Evolutionary conservation across 1,140 invertebrate species (phyloP).

Genomic region (Tetragnatha versicolor): DNA sequence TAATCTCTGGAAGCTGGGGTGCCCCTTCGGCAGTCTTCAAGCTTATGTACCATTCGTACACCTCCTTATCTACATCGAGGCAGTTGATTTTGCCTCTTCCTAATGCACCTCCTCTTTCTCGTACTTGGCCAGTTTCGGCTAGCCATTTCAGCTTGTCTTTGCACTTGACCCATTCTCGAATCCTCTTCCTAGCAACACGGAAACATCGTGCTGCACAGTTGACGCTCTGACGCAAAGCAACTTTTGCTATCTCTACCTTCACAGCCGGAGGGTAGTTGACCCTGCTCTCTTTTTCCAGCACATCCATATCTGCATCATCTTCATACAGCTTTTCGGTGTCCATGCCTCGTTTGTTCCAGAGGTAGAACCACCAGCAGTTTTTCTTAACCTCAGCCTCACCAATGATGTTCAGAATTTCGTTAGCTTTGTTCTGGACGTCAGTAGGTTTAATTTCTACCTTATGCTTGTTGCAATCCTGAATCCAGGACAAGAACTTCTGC

Average conservation of each 20-base stretch:
- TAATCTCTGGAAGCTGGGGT: constrained; percentile 36
- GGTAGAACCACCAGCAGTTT: constrained; percentile 53
- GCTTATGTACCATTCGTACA: constrained; percentile 44
- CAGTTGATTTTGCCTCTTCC: constrained; percentile 33
- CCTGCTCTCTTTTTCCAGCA: constrained; percentile 46
- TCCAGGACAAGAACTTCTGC: constrained; percentile 48
- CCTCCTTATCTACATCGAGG: constrained; percentile 50
- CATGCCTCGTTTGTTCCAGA: constrained; percentile 49
- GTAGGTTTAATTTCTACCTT: constrained; percentile 45
- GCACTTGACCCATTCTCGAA: constrained; percentile 49
- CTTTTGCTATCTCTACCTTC: constrained; percentile 50
- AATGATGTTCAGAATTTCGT: constrained; percentile 46
- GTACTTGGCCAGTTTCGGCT: constrained; percentile 43
- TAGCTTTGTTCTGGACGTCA: constrained; percentile 46
- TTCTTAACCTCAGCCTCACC: constrained; percentile 52
- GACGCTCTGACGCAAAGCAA: constrained; percentile 42
- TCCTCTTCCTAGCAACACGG: constrained; percentile 39
- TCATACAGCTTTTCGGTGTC: constrained; percentile 29
- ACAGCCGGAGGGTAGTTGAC: constrained; percentile 51
- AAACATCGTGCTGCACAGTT: constrained; percentile 51
- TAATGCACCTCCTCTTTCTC: constrained; percentile 19
- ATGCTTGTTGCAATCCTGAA: constrained; percentile 51
- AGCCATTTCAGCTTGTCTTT: constrained; percentile 46
- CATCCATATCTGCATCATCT: constrained; percentile 37
- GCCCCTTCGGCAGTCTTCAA: constrained; percentile 13